Evolutionary conservation across 2,888 invertebrate genomes (phyloP).

Genomic region (Agriopis aurantiaria): DNA sequence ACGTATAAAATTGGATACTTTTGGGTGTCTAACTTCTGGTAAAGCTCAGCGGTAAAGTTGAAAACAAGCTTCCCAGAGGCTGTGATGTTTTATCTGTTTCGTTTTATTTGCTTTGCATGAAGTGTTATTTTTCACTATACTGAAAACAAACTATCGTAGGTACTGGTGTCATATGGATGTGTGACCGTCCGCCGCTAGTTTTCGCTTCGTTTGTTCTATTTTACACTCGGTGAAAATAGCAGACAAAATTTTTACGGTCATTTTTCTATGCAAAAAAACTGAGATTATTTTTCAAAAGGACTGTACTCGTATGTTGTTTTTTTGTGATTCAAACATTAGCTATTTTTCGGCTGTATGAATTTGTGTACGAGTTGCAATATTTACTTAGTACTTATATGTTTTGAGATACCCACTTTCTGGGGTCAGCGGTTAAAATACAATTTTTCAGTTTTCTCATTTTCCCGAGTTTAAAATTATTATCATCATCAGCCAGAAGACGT

Average conservation of each 20-base stretch:
- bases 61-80: constrained; percentile 42
- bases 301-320: background rate
- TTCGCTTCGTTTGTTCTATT: constrained; percentile 41
- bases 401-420: too few relatives aligned
- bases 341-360: background rate
- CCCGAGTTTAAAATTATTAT: too few relatives aligned
- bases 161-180: constrained; percentile 43
- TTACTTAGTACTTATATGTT: background rate
- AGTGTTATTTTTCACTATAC: constrained; percentile 57
- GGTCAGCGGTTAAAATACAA: too few relatives aligned
- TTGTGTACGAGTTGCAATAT: too few relatives aligned
- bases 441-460: too few relatives aligned
- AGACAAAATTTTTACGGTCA: constrained; percentile 19
- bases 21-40: constrained; percentile 31
- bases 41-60: constrained; percentile 34
- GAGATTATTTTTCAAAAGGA: constrained; percentile 5
- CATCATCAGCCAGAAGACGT: too few relatives aligned
- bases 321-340: background rate
- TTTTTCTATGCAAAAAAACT: constrained; percentile 12
- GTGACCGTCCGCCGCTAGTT: constrained; percentile 41
- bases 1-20: constrained; percentile 45
- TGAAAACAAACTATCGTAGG: constrained; percentile 48
- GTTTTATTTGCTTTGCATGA: constrained; percentile 56
- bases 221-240: constrained; percentile 28
- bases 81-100: constrained; percentile 44